phyloP scores from a whole-genome alignment of 1,140 invertebrate species.

The Paralvinella palmiformis region DNA sequence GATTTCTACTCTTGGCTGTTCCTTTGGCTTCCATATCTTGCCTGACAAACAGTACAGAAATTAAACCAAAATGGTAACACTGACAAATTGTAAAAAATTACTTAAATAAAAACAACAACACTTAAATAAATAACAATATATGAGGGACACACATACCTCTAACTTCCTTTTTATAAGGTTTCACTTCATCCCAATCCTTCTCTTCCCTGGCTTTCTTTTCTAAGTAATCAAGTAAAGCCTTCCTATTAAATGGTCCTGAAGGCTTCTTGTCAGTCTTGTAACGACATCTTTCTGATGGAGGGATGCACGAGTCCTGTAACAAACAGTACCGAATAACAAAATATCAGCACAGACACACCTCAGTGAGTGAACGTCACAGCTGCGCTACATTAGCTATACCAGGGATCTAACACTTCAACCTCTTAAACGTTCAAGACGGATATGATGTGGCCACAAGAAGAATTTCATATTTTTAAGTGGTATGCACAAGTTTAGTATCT shows the following conservation, averaged over 20 bases:
- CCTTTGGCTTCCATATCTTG: constrained; percentile 72
- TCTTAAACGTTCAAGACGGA: too few relatives aligned
- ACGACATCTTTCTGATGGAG: constrained; percentile 88
- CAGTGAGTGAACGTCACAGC: background rate
- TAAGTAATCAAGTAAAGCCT: constrained; percentile 94
- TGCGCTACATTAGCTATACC: background rate
- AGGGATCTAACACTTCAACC: background rate
- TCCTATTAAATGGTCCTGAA: constrained; percentile 91
- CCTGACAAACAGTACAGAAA: constrained; percentile 31
- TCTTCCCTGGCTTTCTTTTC: constrained; percentile 96
- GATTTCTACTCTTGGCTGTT: constrained; percentile 56
- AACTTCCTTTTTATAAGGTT: constrained; percentile 74
- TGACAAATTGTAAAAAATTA: background rate
- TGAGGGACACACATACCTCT: constrained; percentile 56
- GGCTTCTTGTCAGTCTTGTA: constrained; percentile 92
- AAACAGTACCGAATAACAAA: background rate
- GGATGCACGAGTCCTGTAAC: constrained; percentile 86
- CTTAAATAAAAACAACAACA: background rate
- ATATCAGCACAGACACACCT: background rate
- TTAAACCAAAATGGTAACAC: background rate
- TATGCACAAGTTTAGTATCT: too few relatives aligned
- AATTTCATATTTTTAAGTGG: too few relatives aligned
- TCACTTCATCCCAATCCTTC: constrained; percentile 91
- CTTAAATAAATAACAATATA: background rate
- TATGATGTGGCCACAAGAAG: too few relatives aligned